phyloP scores from a whole-genome alignment of 2,113 vertebrate species.

The Brachirus orientalis region DNA sequence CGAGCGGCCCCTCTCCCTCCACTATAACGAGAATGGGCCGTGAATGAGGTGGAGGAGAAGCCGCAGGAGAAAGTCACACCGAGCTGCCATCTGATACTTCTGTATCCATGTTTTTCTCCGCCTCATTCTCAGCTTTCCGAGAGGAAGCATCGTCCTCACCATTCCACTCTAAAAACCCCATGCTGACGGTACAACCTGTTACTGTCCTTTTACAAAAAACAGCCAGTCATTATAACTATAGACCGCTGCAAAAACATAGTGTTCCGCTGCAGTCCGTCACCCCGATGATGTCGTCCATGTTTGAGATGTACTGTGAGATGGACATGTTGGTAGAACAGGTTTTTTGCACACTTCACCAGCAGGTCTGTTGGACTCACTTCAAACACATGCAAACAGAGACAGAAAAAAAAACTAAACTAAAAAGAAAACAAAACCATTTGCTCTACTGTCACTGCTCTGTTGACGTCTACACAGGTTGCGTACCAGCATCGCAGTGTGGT shows the following conservation, averaged over 20 bases:
- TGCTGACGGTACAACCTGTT: neutral
- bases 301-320: slow-evolving; percentile 53
- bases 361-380: slow-evolving; percentile 70
- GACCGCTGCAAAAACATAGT: slow-evolving; percentile 34
- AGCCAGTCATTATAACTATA: slow-evolving; percentile 15
- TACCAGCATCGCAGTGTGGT: neutral
- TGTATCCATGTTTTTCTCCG: slow-evolving; percentile 21
- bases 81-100: slow-evolving; percentile 14
- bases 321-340: slow-evolving; percentile 51
- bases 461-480: slow-evolving; percentile 8
- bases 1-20: slow-evolving; percentile 81
- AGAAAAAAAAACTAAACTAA: neutral
- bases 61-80: slow-evolving; percentile 6
- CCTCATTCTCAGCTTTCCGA: slow-evolving; percentile 32
- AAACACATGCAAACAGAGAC: slow-evolving; percentile 30
- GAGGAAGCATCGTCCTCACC: slow-evolving; percentile 38
- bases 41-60: slow-evolving; percentile 55
- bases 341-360: slow-evolving; percentile 65
- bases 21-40: slow-evolving; percentile 85
- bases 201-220: slow-evolving; percentile 20
- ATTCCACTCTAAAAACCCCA: slow-evolving; percentile 44
- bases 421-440: slow-evolving; percentile 3
- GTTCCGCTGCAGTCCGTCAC: slow-evolving; percentile 21
- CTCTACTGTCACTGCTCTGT: slow-evolving; percentile 32
- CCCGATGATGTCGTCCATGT: slow-evolving; percentile 12